A percentile compares a stretch with the other conserved stretches of the same genome.
Conservation (phyloP, 2,888 invertebrate species). For the Heliconius erato region DNA sequence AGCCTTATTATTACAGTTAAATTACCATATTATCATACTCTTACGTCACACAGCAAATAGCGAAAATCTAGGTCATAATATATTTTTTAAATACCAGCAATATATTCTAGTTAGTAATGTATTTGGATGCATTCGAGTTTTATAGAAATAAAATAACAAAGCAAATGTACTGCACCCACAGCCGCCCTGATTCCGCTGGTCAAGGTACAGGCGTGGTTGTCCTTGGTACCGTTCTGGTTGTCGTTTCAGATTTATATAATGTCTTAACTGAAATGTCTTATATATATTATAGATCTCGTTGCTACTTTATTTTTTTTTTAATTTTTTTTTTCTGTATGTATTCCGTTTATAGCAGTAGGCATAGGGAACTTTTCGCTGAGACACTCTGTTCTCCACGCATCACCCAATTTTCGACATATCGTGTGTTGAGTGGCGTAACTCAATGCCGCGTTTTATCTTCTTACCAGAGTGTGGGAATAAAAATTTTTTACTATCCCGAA, state of each 20-base stretch:
- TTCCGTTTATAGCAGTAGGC: no score
- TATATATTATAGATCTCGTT: not conserved
- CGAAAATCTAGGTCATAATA: not conserved
- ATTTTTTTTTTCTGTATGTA: no score
- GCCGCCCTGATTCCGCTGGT: slow-evolving; percentile 46
- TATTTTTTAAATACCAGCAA: slow-evolving; percentile 1
- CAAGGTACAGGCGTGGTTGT: slow-evolving; percentile 47
- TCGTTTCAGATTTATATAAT: slow-evolving; percentile 9
- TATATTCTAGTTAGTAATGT: slow-evolving; percentile 7
- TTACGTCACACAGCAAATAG: not conserved
- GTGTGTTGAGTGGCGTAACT: no score
- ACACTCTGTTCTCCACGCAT: not conserved
- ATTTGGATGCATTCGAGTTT: not conserved
- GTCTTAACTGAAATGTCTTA: not conserved
- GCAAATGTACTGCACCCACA: slow-evolving; percentile 18
- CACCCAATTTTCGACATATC: not conserved
- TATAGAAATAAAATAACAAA: not conserved
- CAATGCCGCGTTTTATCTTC: no score
- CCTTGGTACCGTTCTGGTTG: slow-evolving; percentile 31
- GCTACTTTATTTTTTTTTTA: not conserved
- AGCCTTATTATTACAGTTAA: not conserved
- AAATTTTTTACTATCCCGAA: no score
- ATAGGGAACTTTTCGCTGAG: no score
- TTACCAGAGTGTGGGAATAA: no score
- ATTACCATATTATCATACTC: not conserved